Percentiles rank a stretch among this genome's conserved stretches.
phyloP scores from a whole-genome alignment of 1,140 invertebrate genomes.

The Drosophila erecta region DNA sequence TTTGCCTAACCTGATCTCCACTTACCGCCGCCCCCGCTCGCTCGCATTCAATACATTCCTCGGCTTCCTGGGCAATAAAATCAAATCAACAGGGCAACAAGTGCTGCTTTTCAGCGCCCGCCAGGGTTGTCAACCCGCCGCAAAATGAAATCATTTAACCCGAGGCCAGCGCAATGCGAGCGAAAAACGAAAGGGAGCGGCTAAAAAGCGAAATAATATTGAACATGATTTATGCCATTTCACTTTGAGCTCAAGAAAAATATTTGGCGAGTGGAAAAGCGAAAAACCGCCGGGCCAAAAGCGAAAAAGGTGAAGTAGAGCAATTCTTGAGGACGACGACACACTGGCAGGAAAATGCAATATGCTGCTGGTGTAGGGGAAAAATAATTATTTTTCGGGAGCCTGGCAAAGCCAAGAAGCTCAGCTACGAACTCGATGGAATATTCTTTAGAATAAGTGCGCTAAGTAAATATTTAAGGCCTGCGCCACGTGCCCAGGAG shows the following conservation, averaged over 20 bases:
- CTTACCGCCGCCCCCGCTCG: neutral
- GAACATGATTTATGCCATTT: conserved; percentile 73
- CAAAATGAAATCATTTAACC: conserved; percentile 70
- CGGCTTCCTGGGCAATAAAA: conserved; percentile 51
- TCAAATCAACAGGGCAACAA: conserved; percentile 67
- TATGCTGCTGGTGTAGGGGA: neutral
- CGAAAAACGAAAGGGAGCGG: conserved; percentile 23
- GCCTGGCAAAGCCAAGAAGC: too few relatives aligned
- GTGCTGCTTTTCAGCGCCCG: conserved; percentile 23
- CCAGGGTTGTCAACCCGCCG: conserved; percentile 50
- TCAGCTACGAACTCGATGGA: too few relatives aligned
- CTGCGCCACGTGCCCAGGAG: conserved; percentile 28
- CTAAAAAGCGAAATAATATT: conserved; percentile 50
- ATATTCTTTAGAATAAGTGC: neutral
- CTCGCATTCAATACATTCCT: conserved; percentile 54
- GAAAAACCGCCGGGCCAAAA: too few relatives aligned
- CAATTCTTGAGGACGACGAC: neutral
- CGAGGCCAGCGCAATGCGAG: conserved; percentile 28
- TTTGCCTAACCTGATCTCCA: conserved; percentile 14
- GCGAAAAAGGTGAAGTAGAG: neutral
- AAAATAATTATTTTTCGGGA: neutral
- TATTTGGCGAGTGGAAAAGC: conserved; percentile 58
- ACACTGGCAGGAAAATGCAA: neutral
- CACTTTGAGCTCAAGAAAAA: conserved; percentile 70
- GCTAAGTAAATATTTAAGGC: too few relatives aligned